Conservation (phyloP, 2,888 invertebrate species). For the Lacanobia oleracea region DNA sequence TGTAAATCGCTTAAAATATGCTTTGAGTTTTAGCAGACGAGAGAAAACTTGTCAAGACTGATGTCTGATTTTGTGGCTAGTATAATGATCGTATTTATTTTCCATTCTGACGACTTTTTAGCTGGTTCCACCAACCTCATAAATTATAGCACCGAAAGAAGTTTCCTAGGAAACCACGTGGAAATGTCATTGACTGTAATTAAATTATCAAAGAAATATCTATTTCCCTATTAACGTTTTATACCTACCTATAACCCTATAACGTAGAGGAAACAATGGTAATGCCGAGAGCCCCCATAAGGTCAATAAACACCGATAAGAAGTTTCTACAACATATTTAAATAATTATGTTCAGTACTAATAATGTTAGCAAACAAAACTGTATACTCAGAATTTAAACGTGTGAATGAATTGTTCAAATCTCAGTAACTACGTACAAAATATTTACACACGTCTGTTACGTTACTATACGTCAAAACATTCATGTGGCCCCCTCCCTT, state of each 20-base stretch:
- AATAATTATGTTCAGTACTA: slow-evolving; percentile 1
- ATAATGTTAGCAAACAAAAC: slow-evolving; percentile 18
- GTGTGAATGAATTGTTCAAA: slow-evolving; percentile 32
- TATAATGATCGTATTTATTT: too few species aligned
- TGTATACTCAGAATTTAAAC: slow-evolving; percentile 11
- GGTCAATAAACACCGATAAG: slow-evolving; percentile 11
- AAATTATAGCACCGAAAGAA: too few species aligned
- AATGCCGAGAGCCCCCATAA: background rate
- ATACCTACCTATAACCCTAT: too few species aligned
- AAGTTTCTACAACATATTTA: background rate
- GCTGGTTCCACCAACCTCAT: too few species aligned
- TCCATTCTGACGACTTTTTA: too few species aligned
- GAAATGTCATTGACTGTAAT: background rate
- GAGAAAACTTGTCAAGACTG: too few species aligned
- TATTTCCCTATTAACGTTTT: background rate
- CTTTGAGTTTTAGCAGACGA: too few species aligned
- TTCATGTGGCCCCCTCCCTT: too few species aligned
- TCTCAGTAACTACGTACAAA: background rate
- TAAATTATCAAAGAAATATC: background rate
- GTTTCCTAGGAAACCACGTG: too few species aligned
- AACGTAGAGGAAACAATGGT: background rate
- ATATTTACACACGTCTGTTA: background rate
- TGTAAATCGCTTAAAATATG: too few species aligned
- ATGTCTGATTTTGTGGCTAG: too few species aligned
- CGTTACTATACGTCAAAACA: too few species aligned